A percentile compares a stretch with the other conserved stretches of the same genome.
phyloP scores from a whole-genome alignment of 2,113 vertebrate genomes.

The Dicrurus megarhynchus region DNA sequence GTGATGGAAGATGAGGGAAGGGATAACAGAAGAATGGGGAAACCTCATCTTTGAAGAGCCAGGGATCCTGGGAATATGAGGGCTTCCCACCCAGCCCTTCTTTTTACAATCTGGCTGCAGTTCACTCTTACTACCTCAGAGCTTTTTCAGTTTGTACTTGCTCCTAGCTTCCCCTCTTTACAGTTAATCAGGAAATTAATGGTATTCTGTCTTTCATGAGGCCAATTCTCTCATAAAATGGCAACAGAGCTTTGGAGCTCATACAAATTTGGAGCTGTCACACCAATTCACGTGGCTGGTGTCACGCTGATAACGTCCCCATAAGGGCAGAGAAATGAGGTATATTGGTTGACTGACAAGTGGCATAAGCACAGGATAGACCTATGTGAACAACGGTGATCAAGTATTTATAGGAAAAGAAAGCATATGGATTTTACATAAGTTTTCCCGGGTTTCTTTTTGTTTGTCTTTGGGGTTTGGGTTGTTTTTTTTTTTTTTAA shows the following conservation, averaged over 20 bases:
- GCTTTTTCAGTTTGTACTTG: background rate
- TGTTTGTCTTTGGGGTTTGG: background rate
- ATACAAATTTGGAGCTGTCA: rapidly evolving
- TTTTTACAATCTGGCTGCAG: background rate
- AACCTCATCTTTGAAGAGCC: rapidly evolving
- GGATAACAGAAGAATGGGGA: background rate
- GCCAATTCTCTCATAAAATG: background rate
- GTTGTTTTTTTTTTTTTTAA: background rate
- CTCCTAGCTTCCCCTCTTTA: background rate
- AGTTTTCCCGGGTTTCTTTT: background rate
- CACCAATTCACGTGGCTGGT: background rate
- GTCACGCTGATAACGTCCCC: rapidly evolving
- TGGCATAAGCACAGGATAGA: background rate
- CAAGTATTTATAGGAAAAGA: background rate
- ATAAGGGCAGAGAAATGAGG: background rate
- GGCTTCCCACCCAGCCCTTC: background rate
- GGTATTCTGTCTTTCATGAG: background rate
- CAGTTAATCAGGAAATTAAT: background rate
- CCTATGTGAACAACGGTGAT: background rate
- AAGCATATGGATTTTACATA: background rate
- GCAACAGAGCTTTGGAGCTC: background rate
- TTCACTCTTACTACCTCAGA: background rate
- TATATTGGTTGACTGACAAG: background rate
- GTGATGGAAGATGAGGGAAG: background rate
- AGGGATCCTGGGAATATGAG: background rate